These are phyloP conservation scores for Sporophila hypoxantha DNA, from an alignment of 2,113 vertebrate species.

Conservation along the genomic window DNA sequence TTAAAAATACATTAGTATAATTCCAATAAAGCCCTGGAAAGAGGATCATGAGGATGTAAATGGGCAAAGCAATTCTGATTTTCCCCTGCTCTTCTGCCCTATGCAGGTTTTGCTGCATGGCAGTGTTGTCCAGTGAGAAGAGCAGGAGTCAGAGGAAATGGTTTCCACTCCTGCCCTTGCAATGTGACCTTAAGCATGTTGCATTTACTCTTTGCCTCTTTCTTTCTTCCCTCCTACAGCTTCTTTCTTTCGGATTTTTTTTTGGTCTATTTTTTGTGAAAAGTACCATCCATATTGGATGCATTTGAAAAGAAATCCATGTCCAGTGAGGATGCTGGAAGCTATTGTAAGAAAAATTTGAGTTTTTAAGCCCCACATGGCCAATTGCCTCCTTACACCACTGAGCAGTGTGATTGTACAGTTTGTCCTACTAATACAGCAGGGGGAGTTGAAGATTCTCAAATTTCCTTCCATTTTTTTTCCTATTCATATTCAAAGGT, in stretches of 20 bases:
- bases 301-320: not conserved
- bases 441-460: slow-evolving; percentile 47
- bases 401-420: not conserved
- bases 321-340: not conserved
- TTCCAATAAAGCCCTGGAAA: not conserved
- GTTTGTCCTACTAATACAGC: slow-evolving; percentile 27
- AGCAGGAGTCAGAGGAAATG: not conserved
- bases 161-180: not conserved
- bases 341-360: not conserved
- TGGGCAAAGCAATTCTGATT: not conserved
- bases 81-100: not conserved
- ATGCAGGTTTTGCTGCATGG: not conserved
- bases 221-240: not conserved
- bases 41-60: not conserved
- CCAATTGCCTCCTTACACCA: not conserved
- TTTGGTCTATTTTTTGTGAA: not conserved
- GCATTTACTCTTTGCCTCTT: not conserved
- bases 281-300: not conserved
- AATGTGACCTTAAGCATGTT: not conserved
- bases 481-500: slow-evolving; percentile 44
- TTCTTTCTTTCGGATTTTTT: not conserved
- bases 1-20: not conserved
- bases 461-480: slow-evolving; percentile 12
- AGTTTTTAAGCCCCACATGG: not conserved
- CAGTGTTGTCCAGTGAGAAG: not conserved